Evolutionary conservation across 2,113 vertebrate species (phyloP).

Genomic region (Corvus cornix): DNA sequence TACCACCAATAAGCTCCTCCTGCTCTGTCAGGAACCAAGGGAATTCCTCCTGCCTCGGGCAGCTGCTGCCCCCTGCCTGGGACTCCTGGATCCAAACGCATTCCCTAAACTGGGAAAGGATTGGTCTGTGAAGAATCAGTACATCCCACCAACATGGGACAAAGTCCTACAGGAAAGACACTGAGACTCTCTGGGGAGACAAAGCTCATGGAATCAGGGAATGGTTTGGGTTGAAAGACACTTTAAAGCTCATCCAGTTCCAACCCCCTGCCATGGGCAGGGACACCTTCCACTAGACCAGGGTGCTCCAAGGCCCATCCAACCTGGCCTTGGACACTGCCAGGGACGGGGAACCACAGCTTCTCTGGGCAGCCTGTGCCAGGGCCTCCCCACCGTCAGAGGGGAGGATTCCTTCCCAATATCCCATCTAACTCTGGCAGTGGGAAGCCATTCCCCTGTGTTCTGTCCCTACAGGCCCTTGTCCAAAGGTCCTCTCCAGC

Average conservation of each 20-base stretch:
- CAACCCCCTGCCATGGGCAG: neutral
- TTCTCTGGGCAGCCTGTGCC: neutral
- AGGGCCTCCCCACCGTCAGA: fast-evolving
- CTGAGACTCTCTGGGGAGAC: fast-evolving
- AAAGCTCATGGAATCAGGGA: no score
- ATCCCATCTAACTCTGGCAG: neutral
- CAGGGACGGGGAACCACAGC: neutral
- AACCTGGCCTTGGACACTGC: neutral
- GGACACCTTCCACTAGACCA: neutral
- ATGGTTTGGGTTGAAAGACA: neutral
- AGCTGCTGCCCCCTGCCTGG: neutral
- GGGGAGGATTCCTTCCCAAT: neutral
- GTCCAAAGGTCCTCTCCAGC: neutral
- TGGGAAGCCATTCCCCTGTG: neutral
- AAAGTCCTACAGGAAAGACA: neutral
- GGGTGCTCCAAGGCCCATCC: neutral
- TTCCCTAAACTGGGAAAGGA: neutral
- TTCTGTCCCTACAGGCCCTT: no score
- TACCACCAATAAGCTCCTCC: neutral
- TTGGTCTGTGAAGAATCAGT: neutral
- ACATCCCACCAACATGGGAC: fast-evolving
- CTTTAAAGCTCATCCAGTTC: neutral
- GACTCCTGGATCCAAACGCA: neutral
- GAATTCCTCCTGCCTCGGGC: neutral
- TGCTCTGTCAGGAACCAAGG: neutral